Conservation (phyloP, 2,113 vertebrate species). For the Bufo gargarizans region DNA sequence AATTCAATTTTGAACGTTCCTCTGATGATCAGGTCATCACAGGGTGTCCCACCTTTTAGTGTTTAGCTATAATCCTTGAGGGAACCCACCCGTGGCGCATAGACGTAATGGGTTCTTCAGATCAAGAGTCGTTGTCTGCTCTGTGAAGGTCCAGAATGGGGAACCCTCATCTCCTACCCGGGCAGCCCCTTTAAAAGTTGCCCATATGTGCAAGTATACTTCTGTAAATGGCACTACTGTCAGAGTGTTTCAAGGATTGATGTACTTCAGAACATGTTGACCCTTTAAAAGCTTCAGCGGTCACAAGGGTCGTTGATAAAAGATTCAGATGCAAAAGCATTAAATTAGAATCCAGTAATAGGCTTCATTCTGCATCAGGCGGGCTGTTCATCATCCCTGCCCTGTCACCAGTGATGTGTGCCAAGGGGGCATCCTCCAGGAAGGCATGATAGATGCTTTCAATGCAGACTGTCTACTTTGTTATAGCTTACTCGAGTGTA, state of each 20-base stretch:
- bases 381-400: neutral
- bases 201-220: neutral
- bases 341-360: neutral
- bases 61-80: no score
- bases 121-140: no score
- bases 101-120: no score
- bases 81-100: no score
- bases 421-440: neutral
- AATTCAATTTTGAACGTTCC: no score
- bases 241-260: conserved; percentile 2
- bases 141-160: no score
- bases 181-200: neutral
- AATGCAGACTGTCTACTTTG: neutral
- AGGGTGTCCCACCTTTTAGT: no score
- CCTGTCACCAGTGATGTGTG: neutral
- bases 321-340: neutral
- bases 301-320: neutral
- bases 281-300: conserved; percentile 1
- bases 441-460: neutral
- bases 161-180: no score
- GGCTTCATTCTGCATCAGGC: neutral
- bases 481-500: no score
- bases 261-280: conserved; percentile 10
- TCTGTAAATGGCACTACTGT: neutral
- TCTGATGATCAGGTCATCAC: no score